Evolutionary conservation across 2,797 vertebrate species (phyloP).

Genomic region (Myiothlypis chrysogaster): DNA sequence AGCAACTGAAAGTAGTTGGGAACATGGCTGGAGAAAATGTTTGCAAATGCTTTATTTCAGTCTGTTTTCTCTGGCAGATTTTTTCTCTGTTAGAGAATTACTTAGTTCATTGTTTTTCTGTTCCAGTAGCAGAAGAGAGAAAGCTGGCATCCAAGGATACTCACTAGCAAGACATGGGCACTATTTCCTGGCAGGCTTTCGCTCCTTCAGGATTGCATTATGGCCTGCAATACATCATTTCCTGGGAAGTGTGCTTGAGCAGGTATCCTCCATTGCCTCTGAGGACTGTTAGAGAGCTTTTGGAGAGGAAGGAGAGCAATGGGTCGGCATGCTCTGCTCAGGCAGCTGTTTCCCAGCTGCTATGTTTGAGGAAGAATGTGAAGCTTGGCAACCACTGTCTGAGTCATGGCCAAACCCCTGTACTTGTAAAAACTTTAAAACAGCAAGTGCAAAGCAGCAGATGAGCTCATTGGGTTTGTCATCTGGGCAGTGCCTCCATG

Average conservation of each 20-base stretch:
- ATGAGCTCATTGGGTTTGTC: background rate
- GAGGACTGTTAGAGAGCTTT: background rate
- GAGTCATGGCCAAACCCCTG: background rate
- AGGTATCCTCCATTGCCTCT: background rate
- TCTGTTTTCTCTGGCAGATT: background rate
- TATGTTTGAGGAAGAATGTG: background rate
- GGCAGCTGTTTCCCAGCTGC: background rate
- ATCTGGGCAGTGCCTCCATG: background rate
- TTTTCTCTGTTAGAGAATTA: background rate
- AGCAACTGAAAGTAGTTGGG: background rate
- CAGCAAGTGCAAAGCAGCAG: background rate
- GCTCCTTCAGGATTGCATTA: background rate
- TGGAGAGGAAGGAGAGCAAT: background rate
- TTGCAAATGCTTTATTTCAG: background rate
- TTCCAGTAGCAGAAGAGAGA: background rate
- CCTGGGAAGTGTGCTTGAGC: background rate
- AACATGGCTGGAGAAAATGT: background rate
- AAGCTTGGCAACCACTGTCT: background rate
- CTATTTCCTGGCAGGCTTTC: background rate
- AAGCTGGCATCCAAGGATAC: background rate
- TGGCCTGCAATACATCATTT: background rate
- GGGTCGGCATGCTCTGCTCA: rapidly evolving
- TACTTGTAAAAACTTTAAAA: background rate
- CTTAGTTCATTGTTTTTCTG: background rate
- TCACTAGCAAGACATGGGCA: background rate